Evolutionary conservation across 2,113 vertebrate species (phyloP), one percentile per base, ranked within the genome.

Genomic region (Balaeniceps rex): DNA sequence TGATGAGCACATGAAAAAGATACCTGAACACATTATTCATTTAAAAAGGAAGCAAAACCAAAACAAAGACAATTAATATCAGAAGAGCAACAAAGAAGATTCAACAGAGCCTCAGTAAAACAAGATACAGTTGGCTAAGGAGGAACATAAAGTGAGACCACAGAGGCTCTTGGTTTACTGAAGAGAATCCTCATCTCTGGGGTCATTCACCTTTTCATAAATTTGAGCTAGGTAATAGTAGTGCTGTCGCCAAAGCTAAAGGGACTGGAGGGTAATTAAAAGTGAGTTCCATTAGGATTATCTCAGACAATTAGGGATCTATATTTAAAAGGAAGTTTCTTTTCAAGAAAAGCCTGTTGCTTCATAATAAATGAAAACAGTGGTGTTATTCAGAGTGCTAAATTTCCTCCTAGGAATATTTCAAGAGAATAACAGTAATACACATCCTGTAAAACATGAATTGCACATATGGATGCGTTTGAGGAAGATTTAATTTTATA

Each of bases 361-460:
- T 88, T 77, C 25, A 6, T 54, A 76, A 64, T 75, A 75, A 90
- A 88, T 86, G 54, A 64, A 64, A 96, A 80, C 46, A 90, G 19
- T 13, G 64, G 12, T 58, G 29, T 83, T 86, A 57, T 63, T 96
- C 78, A 83, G 49, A 72, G 29, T 36, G 29, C 33, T 88, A 71
- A 83, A 74, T 83, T 92, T 90, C 26, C 88, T 93, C 79, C 19
- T 83, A 94, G 92, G 90, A 90, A 63, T 93, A 83, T 81, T 90
- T 83, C 33, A 93, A 86, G 85, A 58, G 38, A 94, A 46, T 77
- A 83, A 66, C 38, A 90, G 57, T 74, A 78, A 90, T 72, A 83
- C 51, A 63, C 21, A 86, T 94, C 38, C 83, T 88, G 71, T 83
- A 86, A 95, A 86, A 93, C 58, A 66, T 38, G 46, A 90, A 40